Base-by-base conservation (phyloP, 2,113 vertebrate species). In the Pedionomus torquatus region DNA sequence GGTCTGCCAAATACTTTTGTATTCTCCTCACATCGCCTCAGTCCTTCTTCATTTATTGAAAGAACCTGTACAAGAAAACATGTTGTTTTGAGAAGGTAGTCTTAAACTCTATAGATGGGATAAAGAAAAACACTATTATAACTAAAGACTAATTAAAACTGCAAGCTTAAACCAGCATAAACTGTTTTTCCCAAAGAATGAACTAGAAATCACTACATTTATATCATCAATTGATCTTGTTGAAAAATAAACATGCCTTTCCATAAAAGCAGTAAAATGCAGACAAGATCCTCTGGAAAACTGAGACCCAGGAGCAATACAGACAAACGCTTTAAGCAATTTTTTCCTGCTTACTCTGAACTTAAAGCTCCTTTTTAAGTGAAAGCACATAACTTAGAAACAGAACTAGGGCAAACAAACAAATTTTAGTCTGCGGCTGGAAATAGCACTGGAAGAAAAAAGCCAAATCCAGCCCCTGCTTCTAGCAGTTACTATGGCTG, bases 21-120 rank as follows among this genome's bases (percentile, higher is more conserved):
- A 68, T 99, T 99, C 90, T 99, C 99, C 48, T 99, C 99, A 87
- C 99, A 99, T 7, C 98, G 98, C 37, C 99, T 98, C 91, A 99
- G 98, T 54, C 99, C 99, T 94, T 99, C 99, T 79, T 99, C 99
- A 19, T 99, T 99, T 94, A 99, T 99, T 85, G 99, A 99, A 51
- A 99, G 98, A 37, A 99, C 99, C 99, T 99, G 89, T 26, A 46
- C 1, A 37, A 46, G 19, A 92, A 48, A 89, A 20, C 57, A 26
- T 1, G 20, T 7, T 49, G 25, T 28, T 85, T 43, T 87, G 79
- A 90, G 54, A 87, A 72, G 46, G 33, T 5, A 30, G 31, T 9
- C 78, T 70, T 57, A 61, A 79, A 70, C 17, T 63, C 28, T 46
- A 54, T n/a, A 80, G 58, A 49, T 26, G 11, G 33, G 13, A 90